Evolutionary conservation across 64 coral and sea anemone species (phyloP).

Genomic region (Anthopleura sola): DNA sequence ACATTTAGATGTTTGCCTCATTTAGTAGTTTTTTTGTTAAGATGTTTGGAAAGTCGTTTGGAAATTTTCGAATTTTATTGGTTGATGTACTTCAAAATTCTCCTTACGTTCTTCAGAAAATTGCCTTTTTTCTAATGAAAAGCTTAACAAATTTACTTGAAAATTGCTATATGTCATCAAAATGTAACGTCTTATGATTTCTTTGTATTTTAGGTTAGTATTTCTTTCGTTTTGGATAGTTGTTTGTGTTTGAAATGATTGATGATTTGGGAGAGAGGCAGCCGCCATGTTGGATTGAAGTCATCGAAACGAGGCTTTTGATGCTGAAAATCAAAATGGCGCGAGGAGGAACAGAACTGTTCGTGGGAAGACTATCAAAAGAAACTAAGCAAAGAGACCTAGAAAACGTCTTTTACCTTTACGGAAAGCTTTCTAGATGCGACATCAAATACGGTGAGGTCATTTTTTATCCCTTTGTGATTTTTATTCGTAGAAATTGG

Average conservation of each 20-base stretch:
- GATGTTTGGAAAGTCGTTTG: background rate
- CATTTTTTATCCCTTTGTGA: background rate
- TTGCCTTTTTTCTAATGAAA: background rate
- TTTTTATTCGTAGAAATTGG: background rate
- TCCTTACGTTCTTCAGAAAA: background rate
- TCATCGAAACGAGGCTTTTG: slow-evolving; percentile 1
- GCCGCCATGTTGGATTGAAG: background rate
- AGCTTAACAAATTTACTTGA: background rate
- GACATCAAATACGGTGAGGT: slow-evolving; percentile 53
- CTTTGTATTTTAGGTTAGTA: background rate
- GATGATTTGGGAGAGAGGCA: background rate
- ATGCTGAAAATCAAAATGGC: slow-evolving; percentile 49
- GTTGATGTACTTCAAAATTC: background rate
- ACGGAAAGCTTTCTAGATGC: slow-evolving; percentile 55
- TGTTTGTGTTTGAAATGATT: background rate
- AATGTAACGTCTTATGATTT: background rate
- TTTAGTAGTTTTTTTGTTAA: background rate
- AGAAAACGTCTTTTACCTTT: slow-evolving; percentile 55
- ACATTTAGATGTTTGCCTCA: background rate
- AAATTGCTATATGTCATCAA: background rate
- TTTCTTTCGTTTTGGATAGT: background rate
- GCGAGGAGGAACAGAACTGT: slow-evolving; percentile 41
- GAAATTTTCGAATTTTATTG: background rate
- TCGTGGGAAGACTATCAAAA: slow-evolving; percentile 62
- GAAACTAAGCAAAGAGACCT: slow-evolving; percentile 63